Percentiles rank a stretch among this genome's conserved stretches.
Conservation (phyloP, 1,140 invertebrate genomes). For the Bradysia coprophila region DNA sequence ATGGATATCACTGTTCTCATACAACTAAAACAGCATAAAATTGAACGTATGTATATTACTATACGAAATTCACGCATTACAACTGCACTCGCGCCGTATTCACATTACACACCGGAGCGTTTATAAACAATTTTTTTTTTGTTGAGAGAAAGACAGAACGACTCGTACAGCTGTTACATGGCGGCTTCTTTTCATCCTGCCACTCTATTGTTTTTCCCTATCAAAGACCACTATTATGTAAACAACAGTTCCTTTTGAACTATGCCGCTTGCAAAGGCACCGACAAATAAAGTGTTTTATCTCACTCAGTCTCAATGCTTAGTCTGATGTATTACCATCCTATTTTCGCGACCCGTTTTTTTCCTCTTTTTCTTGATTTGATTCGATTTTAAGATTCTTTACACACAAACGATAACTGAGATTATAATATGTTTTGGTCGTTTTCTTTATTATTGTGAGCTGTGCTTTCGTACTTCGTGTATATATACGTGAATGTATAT, state of each 20-base stretch:
- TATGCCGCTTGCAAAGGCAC: constrained; percentile 23
- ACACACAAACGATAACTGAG: not conserved
- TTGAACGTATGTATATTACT: no score
- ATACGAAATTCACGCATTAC: no score
- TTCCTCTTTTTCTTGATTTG: constrained; percentile 1
- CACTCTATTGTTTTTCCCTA: constrained; percentile 26
- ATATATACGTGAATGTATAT: not conserved
- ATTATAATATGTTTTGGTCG: not conserved
- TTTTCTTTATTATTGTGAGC: not conserved
- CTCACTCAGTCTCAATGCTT: no score
- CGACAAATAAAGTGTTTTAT: constrained; percentile 7
- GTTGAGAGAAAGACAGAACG: constrained; percentile 1
- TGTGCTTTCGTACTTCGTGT: not conserved
- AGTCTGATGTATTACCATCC: not conserved
- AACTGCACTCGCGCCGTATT: no score
- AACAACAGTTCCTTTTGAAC: constrained; percentile 25
- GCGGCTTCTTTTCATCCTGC: constrained; percentile 21
- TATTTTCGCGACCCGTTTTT: constrained; percentile 1
- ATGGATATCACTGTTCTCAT: no score
- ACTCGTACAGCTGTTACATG: constrained; percentile 11
- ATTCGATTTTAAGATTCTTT: not conserved
- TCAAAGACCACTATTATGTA: constrained; percentile 26
- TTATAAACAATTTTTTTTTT: no score
- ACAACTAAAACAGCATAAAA: no score
- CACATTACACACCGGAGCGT: no score